phyloP scores from a whole-genome alignment of 2,888 invertebrate species.

The Cactoblastis cactorum region DNA sequence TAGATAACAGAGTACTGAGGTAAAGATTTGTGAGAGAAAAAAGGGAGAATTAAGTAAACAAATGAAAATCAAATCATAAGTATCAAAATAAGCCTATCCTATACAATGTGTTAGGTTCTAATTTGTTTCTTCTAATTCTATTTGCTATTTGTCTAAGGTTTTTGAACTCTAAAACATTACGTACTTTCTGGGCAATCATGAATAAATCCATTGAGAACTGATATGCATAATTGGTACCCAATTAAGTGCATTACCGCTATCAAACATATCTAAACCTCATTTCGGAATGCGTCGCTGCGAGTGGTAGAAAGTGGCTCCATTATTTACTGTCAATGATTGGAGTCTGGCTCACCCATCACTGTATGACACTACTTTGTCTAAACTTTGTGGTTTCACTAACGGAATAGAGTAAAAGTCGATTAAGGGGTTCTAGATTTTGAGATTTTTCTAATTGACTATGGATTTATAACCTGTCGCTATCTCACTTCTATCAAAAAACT shows the following conservation, averaged over 20 bases:
- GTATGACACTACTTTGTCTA: constrained; percentile 27
- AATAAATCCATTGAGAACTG: constrained; percentile 20
- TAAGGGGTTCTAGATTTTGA: background rate
- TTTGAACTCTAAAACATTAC: background rate
- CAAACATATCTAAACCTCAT: constrained; percentile 45
- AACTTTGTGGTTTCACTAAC: background rate
- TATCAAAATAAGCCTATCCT: too few species aligned
- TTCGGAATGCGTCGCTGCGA: constrained; percentile 60
- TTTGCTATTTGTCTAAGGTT: too few species aligned
- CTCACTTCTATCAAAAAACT: too few species aligned
- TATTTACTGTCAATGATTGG: constrained; percentile 64
- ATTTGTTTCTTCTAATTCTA: too few species aligned
- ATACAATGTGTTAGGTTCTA: too few species aligned
- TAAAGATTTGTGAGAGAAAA: too few species aligned
- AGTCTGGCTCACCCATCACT: constrained; percentile 44
- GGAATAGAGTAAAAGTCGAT: background rate
- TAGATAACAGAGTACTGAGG: too few species aligned
- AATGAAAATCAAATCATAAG: too few species aligned
- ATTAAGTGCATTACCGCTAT: constrained; percentile 68
- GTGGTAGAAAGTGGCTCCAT: constrained; percentile 56
- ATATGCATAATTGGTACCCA: constrained; percentile 33
- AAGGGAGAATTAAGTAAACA: too few species aligned
- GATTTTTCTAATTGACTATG: background rate
- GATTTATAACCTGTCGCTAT: too few species aligned
- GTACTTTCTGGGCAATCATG: background rate